Evolutionary conservation across 2,113 vertebrate species (phyloP), one percentile per base, ranked within the genome.

Genomic region (Gracilinanus agilis): DNA sequence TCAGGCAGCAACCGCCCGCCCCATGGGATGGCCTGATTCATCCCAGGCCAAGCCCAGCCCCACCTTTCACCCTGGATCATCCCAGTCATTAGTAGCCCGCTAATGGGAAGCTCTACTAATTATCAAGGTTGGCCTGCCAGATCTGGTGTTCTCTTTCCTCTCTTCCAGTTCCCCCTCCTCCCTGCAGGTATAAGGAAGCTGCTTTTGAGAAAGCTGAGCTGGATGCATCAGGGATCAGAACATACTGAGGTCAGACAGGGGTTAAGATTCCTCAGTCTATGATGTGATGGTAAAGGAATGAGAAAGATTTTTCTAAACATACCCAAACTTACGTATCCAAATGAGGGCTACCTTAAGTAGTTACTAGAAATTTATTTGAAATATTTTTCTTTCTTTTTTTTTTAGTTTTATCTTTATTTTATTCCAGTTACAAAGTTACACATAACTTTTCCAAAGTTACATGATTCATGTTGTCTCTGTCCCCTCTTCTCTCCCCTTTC

Each of bases 1-100:
- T 94, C n/a, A 90, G 91, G 55, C 49, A 49, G 94, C 96, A 58
- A 55, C 95, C 96, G 93, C 94, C 97, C 96, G 44, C 95, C 94
- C 88, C 29, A 3, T 3, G 3, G 56, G 34, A 91, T 16, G 21
- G 89, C 95, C 98, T 90, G 94, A 97, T 96, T 94, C 96, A 54
- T 91, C 53, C 12, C 2, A n/a, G 44, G 49, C 55, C 13, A 56
- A 58, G 7, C 92, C 96, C 91, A 88, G 89, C 93, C 58, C 94
- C 90, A 92, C 96, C 89, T 96, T 55, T 92, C 88, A 90, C 94
- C 89, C 94, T 61, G 53, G 61, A 49, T 55, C 49, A 90, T 90
- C 90, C 89, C 40, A 54, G 90, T 90, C 90, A 83, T 83, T 83
- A 83, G 19, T 97, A 5, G 55, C 95, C 92, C 88, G 75, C 53